A percentile compares a stretch with the other conserved stretches of the same genome.
These are phyloP conservation scores for Probosciger aterrimus DNA, from an alignment of 2,113 vertebrate genomes.

Conservation along the genomic window DNA sequence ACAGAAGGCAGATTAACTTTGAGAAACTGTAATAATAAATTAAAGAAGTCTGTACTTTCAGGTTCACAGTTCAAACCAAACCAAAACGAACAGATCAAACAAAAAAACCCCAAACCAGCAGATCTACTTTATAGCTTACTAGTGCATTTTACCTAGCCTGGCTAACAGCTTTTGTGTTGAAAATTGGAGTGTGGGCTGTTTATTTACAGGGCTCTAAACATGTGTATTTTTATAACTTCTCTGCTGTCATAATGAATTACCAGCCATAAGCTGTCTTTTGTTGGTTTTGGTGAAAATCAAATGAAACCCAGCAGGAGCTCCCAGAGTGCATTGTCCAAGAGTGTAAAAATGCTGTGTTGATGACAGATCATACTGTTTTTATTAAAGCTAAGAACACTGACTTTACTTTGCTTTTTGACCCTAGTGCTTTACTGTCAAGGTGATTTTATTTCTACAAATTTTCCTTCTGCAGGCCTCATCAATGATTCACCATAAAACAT, in stretches of 20 bases:
- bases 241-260: slow-evolving; percentile 86
- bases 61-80: background rate
- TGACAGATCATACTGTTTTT: slow-evolving; percentile 94
- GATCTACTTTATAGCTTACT: background rate
- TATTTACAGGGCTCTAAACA: slow-evolving; percentile 73
- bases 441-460: slow-evolving; percentile 95
- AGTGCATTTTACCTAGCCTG: background rate
- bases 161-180: slow-evolving; percentile 29
- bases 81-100: background rate
- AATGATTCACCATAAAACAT: slow-evolving; percentile 81
- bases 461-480: slow-evolving; percentile 79
- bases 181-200: slow-evolving; percentile 56
- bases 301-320: slow-evolving; percentile 88
- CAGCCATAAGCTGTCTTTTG: slow-evolving; percentile 79
- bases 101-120: background rate
- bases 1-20: background rate
- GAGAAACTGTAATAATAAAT: background rate
- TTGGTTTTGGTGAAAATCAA: slow-evolving; percentile 84
- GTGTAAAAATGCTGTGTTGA: slow-evolving; percentile 81
- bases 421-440: slow-evolving; percentile 84
- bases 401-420: slow-evolving; percentile 90
- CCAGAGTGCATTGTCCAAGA: slow-evolving; percentile 78
- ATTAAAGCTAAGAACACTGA: slow-evolving; percentile 88
- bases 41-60: background rate
- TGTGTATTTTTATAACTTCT: slow-evolving; percentile 78